phyloP scores from a whole-genome alignment of 2,113 vertebrate species.

The Arvicanthis niloticus region DNA sequence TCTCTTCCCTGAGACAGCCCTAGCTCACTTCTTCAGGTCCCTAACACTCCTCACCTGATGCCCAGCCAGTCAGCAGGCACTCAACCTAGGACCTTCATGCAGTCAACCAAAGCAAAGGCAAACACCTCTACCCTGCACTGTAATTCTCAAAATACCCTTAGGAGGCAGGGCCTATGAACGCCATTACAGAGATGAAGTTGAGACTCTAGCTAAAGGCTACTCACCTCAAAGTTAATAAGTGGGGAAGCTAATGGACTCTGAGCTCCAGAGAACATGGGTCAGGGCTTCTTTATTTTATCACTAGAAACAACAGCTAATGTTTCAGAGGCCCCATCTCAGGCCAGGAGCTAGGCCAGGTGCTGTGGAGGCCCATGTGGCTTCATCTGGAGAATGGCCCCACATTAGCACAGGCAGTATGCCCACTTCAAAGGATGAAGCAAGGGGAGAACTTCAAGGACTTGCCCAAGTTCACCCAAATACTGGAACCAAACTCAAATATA shows the following conservation, averaged over 20 bases:
- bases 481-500: conserved; percentile 44
- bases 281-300: neutral
- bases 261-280: neutral
- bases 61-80: neutral
- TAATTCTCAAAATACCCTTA: neutral
- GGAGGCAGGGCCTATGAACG: neutral
- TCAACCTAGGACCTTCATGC: neutral
- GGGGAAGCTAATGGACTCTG: neutral
- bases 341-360: neutral
- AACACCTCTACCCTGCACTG: neutral
- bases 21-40: neutral
- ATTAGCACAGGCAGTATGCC: neutral
- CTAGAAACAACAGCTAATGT: neutral
- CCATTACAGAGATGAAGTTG: neutral
- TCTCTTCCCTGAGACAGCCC: neutral
- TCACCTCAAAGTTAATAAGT: neutral
- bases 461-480: neutral
- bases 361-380: neutral
- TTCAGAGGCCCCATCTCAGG: neutral
- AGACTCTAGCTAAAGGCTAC: conserved; percentile 16
- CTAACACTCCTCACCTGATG: neutral
- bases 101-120: neutral
- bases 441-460: neutral
- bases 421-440: neutral
- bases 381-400: neutral